These are phyloP conservation scores for Calliopsis andreniformis DNA, from an alignment of 1,140 invertebrate genomes.

Conservation along the genomic window DNA sequence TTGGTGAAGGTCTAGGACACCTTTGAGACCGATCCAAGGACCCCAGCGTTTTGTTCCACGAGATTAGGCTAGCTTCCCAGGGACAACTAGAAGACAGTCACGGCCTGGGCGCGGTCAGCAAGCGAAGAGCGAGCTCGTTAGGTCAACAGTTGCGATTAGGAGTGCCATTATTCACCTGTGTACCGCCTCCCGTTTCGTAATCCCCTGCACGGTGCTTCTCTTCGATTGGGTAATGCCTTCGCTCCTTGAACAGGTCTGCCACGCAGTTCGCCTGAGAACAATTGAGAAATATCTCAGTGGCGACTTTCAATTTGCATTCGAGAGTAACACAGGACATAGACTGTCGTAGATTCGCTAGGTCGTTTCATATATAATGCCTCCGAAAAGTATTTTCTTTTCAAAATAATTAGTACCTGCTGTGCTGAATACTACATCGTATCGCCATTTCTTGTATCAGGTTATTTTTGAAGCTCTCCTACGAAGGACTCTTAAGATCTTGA, in stretches of 20 bases:
- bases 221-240: constrained; percentile 33
- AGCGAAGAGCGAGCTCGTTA: constrained; percentile 73
- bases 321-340: too few relatives aligned
- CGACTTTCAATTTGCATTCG: too few relatives aligned
- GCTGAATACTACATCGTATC: too few relatives aligned
- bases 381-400: too few relatives aligned
- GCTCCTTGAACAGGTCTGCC: constrained; percentile 73
- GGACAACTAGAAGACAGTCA: constrained; percentile 64
- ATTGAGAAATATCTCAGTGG: background rate
- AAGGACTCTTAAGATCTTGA: too few relatives aligned
- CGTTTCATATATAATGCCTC: too few relatives aligned
- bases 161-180: constrained; percentile 80
- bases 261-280: constrained; percentile 68
- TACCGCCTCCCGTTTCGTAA: constrained; percentile 69
- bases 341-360: too few relatives aligned
- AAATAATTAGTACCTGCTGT: too few relatives aligned
- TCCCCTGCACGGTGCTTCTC: constrained; percentile 68
- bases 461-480: too few relatives aligned
- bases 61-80: constrained; percentile 37
- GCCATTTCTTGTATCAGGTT: too few relatives aligned
- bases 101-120: constrained; percentile 62
- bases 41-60: constrained; percentile 19
- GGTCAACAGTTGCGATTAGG: constrained; percentile 76
- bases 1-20: background rate
- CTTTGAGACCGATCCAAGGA: background rate